Base-by-base conservation (phyloP, 2,797 vertebrate genomes). In the Microcaecilia unicolor region DNA sequence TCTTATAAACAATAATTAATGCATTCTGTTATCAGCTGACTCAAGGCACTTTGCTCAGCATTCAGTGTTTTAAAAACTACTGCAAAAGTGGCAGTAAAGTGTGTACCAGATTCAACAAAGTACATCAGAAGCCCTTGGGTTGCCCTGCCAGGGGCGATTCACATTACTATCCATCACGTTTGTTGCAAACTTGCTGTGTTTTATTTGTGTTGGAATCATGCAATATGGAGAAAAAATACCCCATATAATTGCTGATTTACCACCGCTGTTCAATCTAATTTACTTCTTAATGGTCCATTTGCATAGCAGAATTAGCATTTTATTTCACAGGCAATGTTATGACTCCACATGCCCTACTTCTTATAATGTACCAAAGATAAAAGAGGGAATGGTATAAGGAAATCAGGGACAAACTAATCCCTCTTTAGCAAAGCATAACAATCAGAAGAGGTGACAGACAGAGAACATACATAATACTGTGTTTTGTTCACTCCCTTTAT, bases 231-330 rank as follows among this genome's bases (percentile, higher is more conserved):
- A 57, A 26, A 5, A 6, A 13, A 15, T 14, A 14, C 20, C 19
- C 26, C 48, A 18, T 25, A 14, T 59, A 65, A 67, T 63, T 66
- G 51, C 48, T 76, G 58, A 67, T 67, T 64, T 62, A 63, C 47
- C 34, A 48, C 51, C 13, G 51, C 32, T 45, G 56, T 47, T 77
- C 54, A 66, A 65, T 65, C 42, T 72, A 70, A 73, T 77, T 72
- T 64, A 39, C 31, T 66, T 70, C 38, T 64, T 68, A 67, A 61
- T 38, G 38, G 37, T 28, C 36, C 37, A 68, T 72, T 75, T 72
- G 52, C 67, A 58, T 70, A 55, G 34, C 9, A 4, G 22, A 67
- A 67, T 67, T 68, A 66, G 47, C 54, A 71, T 71, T 70, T 69
- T 63, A 65, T 70, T 70, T 69, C 48, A 56, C 24, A 64, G 37